phyloP scores from a whole-genome alignment of 2,113 vertebrate genomes.

The Smithornis capensis region DNA sequence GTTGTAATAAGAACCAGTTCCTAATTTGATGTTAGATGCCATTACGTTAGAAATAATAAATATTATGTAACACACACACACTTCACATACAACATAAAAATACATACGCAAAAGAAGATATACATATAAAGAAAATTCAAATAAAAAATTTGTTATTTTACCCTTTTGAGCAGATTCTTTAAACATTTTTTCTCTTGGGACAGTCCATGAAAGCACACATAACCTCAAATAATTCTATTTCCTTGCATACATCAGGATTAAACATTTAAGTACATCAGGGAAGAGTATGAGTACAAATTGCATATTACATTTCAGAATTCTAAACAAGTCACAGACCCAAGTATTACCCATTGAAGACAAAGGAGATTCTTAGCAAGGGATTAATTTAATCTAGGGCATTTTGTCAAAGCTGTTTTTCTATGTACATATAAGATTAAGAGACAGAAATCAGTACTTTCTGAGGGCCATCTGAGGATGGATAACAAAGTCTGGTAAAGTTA shows the following conservation, averaged over 20 bases:
- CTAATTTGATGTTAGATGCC: background rate
- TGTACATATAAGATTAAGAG: background rate
- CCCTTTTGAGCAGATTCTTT: background rate
- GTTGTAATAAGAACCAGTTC: background rate
- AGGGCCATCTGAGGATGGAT: background rate
- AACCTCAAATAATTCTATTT: background rate
- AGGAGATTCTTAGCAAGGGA: background rate
- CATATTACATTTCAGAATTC: background rate
- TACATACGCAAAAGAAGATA: background rate
- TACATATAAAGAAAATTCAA: background rate
- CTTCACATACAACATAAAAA: background rate
- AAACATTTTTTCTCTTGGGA: background rate
- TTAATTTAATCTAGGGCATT: background rate
- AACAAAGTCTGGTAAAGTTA: background rate
- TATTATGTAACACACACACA: background rate
- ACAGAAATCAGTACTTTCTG: background rate
- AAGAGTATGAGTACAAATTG: background rate
- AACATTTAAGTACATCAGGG: background rate
- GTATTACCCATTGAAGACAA: background rate
- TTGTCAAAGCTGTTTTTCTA: background rate
- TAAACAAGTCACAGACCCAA: background rate
- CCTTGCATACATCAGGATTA: background rate
- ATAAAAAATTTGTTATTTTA: background rate
- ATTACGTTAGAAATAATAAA: background rate
- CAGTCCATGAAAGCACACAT: background rate